Conservation (phyloP, 2,113 vertebrate genomes). For the Pleuronectes platessa region DNA sequence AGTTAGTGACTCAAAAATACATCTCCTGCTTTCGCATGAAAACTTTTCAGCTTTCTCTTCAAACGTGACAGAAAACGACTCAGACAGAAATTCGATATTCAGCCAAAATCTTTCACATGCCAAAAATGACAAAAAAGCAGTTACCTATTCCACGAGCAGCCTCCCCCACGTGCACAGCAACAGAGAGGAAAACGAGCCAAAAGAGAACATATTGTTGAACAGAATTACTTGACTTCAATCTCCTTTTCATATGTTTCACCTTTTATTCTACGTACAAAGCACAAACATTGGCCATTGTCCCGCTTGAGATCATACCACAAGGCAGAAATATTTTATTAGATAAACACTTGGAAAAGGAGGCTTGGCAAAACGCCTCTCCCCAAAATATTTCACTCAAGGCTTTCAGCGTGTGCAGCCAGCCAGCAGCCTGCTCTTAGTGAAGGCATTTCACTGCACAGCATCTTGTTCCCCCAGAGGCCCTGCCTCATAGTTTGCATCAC, state of each 20-base stretch:
- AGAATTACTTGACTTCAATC: conserved; percentile 52
- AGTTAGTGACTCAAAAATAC: neutral
- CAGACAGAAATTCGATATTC: conserved; percentile 10
- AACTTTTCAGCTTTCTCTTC: conserved; percentile 6
- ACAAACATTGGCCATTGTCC: conserved; percentile 71
- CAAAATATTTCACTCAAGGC: conserved; percentile 60
- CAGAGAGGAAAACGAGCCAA: conserved; percentile 29
- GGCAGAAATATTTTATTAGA: conserved; percentile 77
- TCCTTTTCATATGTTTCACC: conserved; percentile 66
- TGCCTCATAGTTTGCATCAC: conserved; percentile 45
- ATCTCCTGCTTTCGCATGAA: neutral
- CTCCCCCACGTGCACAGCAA: conserved; percentile 13
- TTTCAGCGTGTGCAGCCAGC: conserved; percentile 59
- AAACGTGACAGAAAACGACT: conserved; percentile 10
- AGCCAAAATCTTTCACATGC: conserved; percentile 8
- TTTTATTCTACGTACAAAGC: conserved; percentile 70
- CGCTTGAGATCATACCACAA: conserved; percentile 62
- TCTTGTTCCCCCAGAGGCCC: conserved; percentile 58
- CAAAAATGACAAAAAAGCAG: conserved; percentile 24
- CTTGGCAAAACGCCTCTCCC: conserved; percentile 64
- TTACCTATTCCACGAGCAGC: conserved; percentile 4
- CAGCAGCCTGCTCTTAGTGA: conserved; percentile 49
- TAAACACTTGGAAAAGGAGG: conserved; percentile 76
- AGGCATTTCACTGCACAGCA: conserved; percentile 57
- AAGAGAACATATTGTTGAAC: conserved; percentile 57